Conservation (phyloP, 2,797 vertebrate genomes). For the Falco peregrinus region DNA sequence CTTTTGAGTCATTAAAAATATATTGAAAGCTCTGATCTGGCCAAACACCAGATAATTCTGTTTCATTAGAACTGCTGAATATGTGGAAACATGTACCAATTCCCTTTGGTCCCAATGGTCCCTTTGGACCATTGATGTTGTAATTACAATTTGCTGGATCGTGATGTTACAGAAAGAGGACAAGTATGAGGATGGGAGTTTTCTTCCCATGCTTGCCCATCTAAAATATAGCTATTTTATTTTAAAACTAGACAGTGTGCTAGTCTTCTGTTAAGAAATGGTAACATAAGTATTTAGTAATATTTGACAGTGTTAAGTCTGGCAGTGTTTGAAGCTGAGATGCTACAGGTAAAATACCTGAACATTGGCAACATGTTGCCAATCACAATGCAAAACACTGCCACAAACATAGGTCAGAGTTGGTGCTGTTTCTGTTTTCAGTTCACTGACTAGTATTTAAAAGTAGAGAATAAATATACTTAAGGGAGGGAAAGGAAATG, state of each 20-base stretch:
- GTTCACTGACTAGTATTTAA: background rate
- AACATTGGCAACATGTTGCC: background rate
- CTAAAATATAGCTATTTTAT: background rate
- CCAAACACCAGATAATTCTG: background rate
- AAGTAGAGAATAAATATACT: background rate
- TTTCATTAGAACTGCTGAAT: background rate
- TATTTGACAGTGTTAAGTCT: background rate
- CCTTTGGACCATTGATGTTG: background rate
- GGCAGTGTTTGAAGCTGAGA: background rate
- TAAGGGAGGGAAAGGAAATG: background rate
- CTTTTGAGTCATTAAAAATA: background rate
- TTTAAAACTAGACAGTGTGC: background rate
- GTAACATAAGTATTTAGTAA: background rate
- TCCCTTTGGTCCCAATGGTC: background rate
- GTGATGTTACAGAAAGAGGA: background rate
- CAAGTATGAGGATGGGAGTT: background rate
- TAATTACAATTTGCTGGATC: background rate
- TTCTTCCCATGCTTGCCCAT: background rate
- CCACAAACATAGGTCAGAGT: background rate
- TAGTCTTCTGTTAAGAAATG: background rate
- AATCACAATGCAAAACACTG: background rate
- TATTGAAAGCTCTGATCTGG: background rate
- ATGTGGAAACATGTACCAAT: background rate
- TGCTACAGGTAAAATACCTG: background rate
- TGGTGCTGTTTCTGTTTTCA: background rate